Conservation (phyloP, 2,888 invertebrate species). For the Megamerina dolium region DNA sequence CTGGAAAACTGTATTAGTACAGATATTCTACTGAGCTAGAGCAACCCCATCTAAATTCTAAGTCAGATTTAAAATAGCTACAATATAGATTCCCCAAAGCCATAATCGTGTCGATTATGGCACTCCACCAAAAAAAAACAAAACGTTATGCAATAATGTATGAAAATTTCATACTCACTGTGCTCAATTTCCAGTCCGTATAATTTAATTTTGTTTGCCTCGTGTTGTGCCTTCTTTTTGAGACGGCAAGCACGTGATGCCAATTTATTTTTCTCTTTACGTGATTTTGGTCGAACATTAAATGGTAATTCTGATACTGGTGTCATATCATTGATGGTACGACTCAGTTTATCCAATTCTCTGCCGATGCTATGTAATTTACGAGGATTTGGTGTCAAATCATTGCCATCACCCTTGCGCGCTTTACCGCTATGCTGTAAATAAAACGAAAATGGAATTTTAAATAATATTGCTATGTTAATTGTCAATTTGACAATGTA, state of each 20-base stretch:
- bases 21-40: too few relatives aligned
- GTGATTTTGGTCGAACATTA: slow-evolving; percentile 81
- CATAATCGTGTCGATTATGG: too few relatives aligned
- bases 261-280: slow-evolving; percentile 96
- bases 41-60: too few relatives aligned
- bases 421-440: slow-evolving; percentile 70
- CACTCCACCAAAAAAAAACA: too few relatives aligned
- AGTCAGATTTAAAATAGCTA: too few relatives aligned
- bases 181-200: slow-evolving; percentile 91
- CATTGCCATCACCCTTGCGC: slow-evolving; percentile 95
- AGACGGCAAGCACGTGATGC: slow-evolving; percentile 94
- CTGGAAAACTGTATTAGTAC: too few relatives aligned
- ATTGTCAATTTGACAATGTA: not conserved
- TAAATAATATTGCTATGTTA: not conserved
- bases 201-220: slow-evolving; percentile 95
- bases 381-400: slow-evolving; percentile 89
- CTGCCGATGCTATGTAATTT: slow-evolving; percentile 87
- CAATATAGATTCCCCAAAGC: too few relatives aligned
- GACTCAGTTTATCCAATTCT: slow-evolving; percentile 84
- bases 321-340: slow-evolving; percentile 91
- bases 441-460: slow-evolving; percentile 1
- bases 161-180: slow-evolving; percentile 68
- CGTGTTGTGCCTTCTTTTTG: slow-evolving; percentile 98
- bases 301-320: slow-evolving; percentile 90
- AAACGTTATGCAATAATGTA: too few relatives aligned